These are phyloP conservation scores for Cardinalis cardinalis DNA, from an alignment of 2,113 vertebrate species.

Conservation along the genomic window DNA sequence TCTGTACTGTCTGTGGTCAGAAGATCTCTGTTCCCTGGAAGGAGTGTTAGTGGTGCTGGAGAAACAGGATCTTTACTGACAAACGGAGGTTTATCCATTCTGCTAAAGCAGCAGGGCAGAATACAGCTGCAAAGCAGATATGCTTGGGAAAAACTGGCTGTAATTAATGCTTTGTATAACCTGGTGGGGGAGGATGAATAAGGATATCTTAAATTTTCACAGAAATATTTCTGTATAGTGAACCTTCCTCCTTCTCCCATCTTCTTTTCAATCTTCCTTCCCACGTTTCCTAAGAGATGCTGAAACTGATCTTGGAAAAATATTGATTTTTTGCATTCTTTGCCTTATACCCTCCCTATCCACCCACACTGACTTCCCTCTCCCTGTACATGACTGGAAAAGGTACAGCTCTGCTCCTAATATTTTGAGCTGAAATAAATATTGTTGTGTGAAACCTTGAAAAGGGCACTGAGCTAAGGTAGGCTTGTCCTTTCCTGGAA, in stretches of 20 bases:
- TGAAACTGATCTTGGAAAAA: neutral
- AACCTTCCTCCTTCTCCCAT: neutral
- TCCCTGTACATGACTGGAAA: neutral
- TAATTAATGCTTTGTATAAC: conserved; percentile 35
- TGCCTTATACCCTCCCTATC: neutral
- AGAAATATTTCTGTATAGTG: neutral
- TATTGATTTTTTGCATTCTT: neutral
- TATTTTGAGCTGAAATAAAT: neutral
- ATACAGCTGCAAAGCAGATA: neutral
- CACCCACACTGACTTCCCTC: neutral
- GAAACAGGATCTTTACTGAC: neutral
- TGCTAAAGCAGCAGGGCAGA: neutral
- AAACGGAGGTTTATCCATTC: neutral
- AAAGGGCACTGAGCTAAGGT: neutral
- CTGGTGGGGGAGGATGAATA: neutral
- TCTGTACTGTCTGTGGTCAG: neutral
- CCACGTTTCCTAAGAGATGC: neutral
- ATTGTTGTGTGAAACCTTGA: neutral
- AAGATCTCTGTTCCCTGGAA: neutral
- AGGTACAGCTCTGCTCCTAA: neutral
- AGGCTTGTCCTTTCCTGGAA: neutral
- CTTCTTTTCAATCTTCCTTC: conserved; percentile 19
- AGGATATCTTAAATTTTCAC: neutral
- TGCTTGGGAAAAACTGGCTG: neutral
- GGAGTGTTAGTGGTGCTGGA: neutral